Conservation (phyloP, 2,113 vertebrate species). For the Octodon degus region DNA sequence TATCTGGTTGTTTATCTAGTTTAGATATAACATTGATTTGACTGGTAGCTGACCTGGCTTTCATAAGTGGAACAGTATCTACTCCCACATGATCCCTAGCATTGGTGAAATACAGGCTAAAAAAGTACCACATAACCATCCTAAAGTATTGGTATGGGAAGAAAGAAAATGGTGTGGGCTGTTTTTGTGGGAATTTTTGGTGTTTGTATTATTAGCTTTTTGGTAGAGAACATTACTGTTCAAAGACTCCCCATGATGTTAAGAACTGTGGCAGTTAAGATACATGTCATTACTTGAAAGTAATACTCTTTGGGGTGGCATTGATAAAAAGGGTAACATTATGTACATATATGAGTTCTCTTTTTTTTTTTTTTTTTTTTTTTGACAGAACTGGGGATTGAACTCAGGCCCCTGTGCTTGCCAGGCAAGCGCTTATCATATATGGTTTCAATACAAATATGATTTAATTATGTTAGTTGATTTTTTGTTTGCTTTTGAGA, state of each 20-base stretch:
- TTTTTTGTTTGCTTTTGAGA: not conserved
- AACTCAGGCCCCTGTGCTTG: too few relatives aligned
- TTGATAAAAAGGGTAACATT: conserved; percentile 15
- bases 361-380: too few relatives aligned
- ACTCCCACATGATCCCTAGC: not conserved
- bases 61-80: not conserved
- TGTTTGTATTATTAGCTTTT: not conserved
- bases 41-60: not conserved
- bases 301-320: conserved; percentile 27
- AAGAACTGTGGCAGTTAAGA: conserved; percentile 20
- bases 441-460: conserved; percentile 24
- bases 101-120: not conserved
- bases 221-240: not conserved
- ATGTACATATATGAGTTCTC: not conserved
- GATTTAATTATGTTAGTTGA: conserved; percentile 4
- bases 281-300: conserved; percentile 42
- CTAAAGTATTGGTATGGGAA: conserved; percentile 20
- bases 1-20: conserved; percentile 22
- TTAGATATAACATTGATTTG: not conserved
- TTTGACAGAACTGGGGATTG: too few relatives aligned
- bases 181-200: not conserved
- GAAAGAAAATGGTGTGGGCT: not conserved
- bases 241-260: not conserved
- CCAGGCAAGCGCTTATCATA: too few relatives aligned
- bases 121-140: not conserved